Evolutionary conservation across 1,140 invertebrate species (phyloP).

Genomic region (Achroia grisella): DNA sequence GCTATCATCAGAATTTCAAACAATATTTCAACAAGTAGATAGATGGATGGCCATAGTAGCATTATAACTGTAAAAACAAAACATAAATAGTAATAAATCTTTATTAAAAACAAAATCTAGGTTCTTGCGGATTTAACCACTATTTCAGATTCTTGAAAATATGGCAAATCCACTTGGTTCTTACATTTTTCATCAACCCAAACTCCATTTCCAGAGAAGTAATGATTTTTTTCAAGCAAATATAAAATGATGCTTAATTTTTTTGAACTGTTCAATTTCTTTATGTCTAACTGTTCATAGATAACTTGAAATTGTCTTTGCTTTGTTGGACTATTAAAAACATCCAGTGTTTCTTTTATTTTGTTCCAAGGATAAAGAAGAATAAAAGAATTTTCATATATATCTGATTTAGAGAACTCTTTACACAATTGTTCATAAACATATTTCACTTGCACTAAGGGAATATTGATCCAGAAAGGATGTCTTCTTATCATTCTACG

Average conservation of each 20-base stretch:
- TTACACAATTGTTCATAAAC: conserved; percentile 64
- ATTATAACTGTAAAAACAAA: too few species aligned
- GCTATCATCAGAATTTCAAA: too few species aligned
- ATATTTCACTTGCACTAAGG: conserved; percentile 67
- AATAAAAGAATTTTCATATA: conserved; percentile 72
- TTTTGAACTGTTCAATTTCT: conserved; percentile 45
- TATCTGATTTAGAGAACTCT: conserved; percentile 63
- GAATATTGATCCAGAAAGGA: conserved; percentile 69
- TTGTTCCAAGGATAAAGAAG: conserved; percentile 75
- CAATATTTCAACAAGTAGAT: too few species aligned
- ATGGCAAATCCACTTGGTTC: conserved; percentile 1
- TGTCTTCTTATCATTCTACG: conserved; percentile 62
- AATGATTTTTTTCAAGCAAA: conserved; percentile 71
- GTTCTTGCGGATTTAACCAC: not conserved
- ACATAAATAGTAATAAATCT: too few species aligned
- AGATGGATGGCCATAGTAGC: too few species aligned
- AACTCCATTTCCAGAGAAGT: conserved; percentile 73
- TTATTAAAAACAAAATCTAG: too few species aligned
- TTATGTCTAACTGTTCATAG: conserved; percentile 35
- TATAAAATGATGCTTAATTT: conserved; percentile 70
- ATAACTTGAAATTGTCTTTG: conserved; percentile 1
- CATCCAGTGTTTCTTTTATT: conserved; percentile 33
- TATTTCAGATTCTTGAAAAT: not conserved
- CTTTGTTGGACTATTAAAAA: not conserved
- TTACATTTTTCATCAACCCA: conserved; percentile 61